phyloP scores from a whole-genome alignment of 2,888 invertebrate genomes.

The Habrosyne pyritoides region DNA sequence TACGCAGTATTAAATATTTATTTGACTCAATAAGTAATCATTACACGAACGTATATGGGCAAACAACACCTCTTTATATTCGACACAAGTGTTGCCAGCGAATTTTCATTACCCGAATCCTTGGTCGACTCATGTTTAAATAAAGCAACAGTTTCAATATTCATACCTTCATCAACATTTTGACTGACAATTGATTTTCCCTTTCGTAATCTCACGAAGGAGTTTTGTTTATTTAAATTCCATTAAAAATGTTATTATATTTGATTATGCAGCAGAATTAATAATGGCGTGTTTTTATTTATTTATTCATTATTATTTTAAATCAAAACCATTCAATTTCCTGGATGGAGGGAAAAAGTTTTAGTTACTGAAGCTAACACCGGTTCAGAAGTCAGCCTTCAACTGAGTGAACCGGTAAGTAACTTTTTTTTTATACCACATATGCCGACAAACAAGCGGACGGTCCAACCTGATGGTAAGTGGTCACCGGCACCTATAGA shows the following conservation, averaged over 20 bases:
- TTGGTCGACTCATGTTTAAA: constrained; percentile 28
- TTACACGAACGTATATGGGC: constrained; percentile 3
- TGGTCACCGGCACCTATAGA: no score
- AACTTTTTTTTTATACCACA: no score
- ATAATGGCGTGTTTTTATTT: no score
- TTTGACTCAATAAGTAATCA: constrained; percentile 3
- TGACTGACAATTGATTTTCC: constrained; percentile 40
- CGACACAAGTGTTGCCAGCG: constrained; percentile 10
- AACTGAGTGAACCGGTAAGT: no score
- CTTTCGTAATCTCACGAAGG: constrained; percentile 28
- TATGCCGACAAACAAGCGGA: no score
- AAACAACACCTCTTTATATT: constrained; percentile 2
- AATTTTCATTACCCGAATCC: constrained; percentile 32
- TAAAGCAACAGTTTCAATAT: constrained; percentile 27
- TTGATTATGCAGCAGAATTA: no score
- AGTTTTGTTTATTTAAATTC: constrained; percentile 19
- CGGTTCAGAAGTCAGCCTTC: no score
- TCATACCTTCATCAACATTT: constrained; percentile 26
- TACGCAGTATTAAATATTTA: background rate
- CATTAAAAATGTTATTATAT: background rate
- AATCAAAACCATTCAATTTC: no score
- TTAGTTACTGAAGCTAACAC: no score
- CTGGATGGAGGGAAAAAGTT: no score
- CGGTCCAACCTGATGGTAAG: no score
- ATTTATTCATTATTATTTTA: no score